A percentile compares a stretch with the other conserved stretches of the same genome.
These are phyloP conservation scores for Phalacrocorax carbo DNA, from an alignment of 2,113 vertebrate genomes.

Conservation along the genomic window DNA sequence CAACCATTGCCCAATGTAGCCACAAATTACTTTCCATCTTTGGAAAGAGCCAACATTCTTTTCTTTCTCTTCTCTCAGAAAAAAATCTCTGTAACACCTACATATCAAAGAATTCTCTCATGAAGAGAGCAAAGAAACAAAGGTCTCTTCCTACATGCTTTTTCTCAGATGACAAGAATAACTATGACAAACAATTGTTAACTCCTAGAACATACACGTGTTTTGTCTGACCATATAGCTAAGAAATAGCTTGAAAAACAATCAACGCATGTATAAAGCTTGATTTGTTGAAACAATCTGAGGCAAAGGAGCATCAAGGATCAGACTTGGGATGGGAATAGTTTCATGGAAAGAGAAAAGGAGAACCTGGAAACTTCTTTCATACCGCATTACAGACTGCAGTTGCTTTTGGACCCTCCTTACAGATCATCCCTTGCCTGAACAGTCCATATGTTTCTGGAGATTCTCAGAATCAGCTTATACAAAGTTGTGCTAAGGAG, in stretches of 20 bases:
- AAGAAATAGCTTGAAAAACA: background rate
- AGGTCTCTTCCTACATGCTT: background rate
- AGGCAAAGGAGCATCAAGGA: background rate
- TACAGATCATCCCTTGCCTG: background rate
- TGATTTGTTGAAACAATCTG: background rate
- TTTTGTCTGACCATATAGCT: background rate
- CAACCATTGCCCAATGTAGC: background rate
- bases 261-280: background rate
- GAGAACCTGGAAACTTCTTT: background rate
- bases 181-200: background rate
- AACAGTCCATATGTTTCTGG: conserved; percentile 30
- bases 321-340: background rate
- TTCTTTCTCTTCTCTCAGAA: background rate
- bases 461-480: conserved; percentile 66
- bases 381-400: background rate
- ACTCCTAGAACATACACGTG: background rate
- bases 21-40: background rate
- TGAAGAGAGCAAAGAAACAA: background rate
- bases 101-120: background rate
- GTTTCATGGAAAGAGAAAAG: background rate
- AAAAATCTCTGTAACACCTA: background rate
- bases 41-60: background rate
- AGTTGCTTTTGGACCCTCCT: background rate
- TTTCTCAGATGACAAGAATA: background rate
- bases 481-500: conserved; percentile 51